Evolutionary conservation across 2,113 vertebrate species (phyloP).

Genomic region (Trematomus loennbergii): DNA sequence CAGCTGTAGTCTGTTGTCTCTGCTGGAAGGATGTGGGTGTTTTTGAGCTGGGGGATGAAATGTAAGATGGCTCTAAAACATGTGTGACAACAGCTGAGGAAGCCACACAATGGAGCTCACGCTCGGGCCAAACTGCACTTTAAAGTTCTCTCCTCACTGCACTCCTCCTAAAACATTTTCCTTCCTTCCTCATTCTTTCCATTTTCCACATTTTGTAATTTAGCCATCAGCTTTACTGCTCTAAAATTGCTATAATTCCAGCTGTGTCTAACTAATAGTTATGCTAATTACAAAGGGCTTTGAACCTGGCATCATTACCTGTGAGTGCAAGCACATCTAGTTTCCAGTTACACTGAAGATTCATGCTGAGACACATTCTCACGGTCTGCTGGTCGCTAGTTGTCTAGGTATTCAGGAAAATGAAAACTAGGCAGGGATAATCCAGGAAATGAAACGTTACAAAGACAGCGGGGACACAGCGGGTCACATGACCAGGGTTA

Average conservation of each 20-base stretch:
- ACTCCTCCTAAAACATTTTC: slow-evolving; percentile 5
- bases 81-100: slow-evolving; percentile 65
- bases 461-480: slow-evolving; percentile 23
- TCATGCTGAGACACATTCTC: slow-evolving; percentile 49
- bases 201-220: slow-evolving; percentile 24
- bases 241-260: slow-evolving; percentile 36
- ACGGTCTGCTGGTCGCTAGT: slow-evolving; percentile 18
- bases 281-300: no score
- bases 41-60: slow-evolving; percentile 25
- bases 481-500: slow-evolving; percentile 46
- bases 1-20: slow-evolving; percentile 6
- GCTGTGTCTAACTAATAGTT: slow-evolving; percentile 10
- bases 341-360: slow-evolving; percentile 11
- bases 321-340: slow-evolving; percentile 4
- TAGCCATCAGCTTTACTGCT: slow-evolving; percentile 20
- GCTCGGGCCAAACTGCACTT: slow-evolving; percentile 24
- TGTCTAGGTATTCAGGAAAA: slow-evolving; percentile 45
- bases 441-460: slow-evolving; percentile 73
- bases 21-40: slow-evolving; percentile 27
- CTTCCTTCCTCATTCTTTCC: slow-evolving; percentile 8
- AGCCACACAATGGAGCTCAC: slow-evolving; percentile 28
- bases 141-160: neutral
- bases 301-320: slow-evolving; percentile 28
- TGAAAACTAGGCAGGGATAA: slow-evolving; percentile 52
- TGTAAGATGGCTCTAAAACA: slow-evolving; percentile 44